A percentile compares a stretch with the other conserved stretches of the same genome.
Conservation (phyloP, 2,888 invertebrate species). For the Meloe dianella region DNA sequence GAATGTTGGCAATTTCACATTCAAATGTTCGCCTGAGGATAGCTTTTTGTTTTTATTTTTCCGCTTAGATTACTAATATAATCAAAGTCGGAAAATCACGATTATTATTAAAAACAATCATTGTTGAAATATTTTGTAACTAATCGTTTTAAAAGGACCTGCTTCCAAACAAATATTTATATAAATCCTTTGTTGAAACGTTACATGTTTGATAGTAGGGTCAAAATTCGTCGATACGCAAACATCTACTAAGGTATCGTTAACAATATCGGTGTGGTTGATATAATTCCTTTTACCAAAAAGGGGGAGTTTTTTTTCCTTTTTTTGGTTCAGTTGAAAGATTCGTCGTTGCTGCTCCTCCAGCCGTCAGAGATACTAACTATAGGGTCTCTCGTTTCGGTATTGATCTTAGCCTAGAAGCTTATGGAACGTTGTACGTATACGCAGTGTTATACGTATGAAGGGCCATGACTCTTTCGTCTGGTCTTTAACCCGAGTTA, state of each 20-base stretch:
- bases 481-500: slow-evolving; percentile 31
- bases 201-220: not conserved
- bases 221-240: not conserved
- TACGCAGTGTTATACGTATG: slow-evolving; percentile 4
- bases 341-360: not conserved
- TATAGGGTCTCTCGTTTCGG: not conserved
- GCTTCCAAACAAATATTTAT: not conserved
- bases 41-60: too few relatives aligned
- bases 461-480: slow-evolving; percentile 30
- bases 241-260: not conserved
- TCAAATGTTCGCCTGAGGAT: not conserved
- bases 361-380: slow-evolving; percentile 5
- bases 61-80: too few relatives aligned
- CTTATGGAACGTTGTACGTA: slow-evolving; percentile 1
- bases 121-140: too few relatives aligned
- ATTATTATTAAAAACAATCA: not conserved
- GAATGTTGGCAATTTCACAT: not conserved
- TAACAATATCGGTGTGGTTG: not conserved
- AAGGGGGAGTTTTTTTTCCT: too few relatives aligned
- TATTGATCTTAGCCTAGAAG: slow-evolving; percentile 11
- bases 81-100: not conserved
- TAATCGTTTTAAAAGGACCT: not conserved
- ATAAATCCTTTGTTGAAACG: not conserved
- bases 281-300: too few relatives aligned
- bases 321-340: not conserved